These are phyloP conservation scores for Pollenia amentaria DNA, from an alignment of 2,888 invertebrate genomes.

Conservation along the genomic window DNA sequence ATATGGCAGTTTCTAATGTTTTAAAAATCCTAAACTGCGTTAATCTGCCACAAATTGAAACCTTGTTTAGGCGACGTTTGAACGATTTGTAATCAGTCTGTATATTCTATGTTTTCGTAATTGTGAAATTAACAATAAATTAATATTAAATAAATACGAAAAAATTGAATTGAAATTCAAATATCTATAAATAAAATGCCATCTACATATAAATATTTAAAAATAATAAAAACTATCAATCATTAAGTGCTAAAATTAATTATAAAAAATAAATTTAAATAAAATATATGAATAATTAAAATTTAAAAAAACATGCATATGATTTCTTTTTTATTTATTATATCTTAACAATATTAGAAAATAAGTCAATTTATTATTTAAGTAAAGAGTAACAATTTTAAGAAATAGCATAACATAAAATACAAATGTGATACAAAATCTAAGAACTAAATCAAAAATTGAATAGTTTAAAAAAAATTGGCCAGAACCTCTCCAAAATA, in stretches of 20 bases:
- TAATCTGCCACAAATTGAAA: no score
- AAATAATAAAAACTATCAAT: slow-evolving; percentile 48
- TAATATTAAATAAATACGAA: neutral
- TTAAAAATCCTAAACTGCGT: no score
- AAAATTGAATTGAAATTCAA: neutral
- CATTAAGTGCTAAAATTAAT: slow-evolving; percentile 68
- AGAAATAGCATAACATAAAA: neutral
- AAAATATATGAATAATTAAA: slow-evolving; percentile 13
- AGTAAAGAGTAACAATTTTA: neutral
- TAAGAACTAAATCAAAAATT: slow-evolving; percentile 9
- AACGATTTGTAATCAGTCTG: no score
- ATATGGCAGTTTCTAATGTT: no score
- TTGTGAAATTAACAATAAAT: neutral
- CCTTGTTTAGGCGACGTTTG: no score
- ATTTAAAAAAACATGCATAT: slow-evolving; percentile 61
- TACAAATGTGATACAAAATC: slow-evolving; percentile 50
- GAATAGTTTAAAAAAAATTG: no score
- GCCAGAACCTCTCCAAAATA: neutral
- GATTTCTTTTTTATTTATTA: slow-evolving; percentile 52
- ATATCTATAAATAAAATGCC: neutral
- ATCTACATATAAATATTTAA: slow-evolving; percentile 24
- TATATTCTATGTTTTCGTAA: no score
- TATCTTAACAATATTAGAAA: slow-evolving; percentile 42
- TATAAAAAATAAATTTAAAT: slow-evolving; percentile 25
- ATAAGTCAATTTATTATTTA: neutral